Base-by-base conservation (phyloP, 2,797 vertebrate species). In the Gymnothorax javanicus region DNA sequence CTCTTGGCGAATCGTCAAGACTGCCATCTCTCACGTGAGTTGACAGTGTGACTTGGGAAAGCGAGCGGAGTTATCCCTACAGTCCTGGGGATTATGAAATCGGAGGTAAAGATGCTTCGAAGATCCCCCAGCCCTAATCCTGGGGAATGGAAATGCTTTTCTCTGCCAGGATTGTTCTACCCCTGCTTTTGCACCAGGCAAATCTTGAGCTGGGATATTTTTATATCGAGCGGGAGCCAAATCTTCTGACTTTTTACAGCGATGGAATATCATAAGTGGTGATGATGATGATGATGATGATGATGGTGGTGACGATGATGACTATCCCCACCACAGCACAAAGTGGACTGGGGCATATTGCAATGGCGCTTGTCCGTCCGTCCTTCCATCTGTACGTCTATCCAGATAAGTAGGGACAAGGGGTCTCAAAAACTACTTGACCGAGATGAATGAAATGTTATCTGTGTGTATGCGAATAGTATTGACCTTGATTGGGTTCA, bases 21-120 rank as follows among this genome's bases (percentile, higher is more conserved):
- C 59, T 3, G 17, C 52, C 58, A 23, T 50, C 83, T 50, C 17
- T 64, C 59, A 50, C 52, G n/a, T 27, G 83, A 85, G n/a, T 7
- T 56, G 83, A 84, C 60, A 25, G 15, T 52, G 59, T 84, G 60
- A 59, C 17, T 17, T 67, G 62, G 43, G 23, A 12, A 50, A 33
- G 33, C 54, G 59, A 33, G 7, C 20, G 15, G 20, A 54, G 13
- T 67, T 67, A 69, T n/a, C 27, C 83, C 83, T 50, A 17, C 83
- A 23, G 8, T 25, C 17, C 33, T 69, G 43, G 27, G 83, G 83
- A 69, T 84, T 67, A 84, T 67, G 43, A 84, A 69, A 84, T 69
- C 27, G 5, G 43, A 54, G 27, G 23, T 64, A 67, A 84, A 69
- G 83, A 50, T 13, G 62, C 20, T 52, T 17, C 23, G n/a, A 9